Percentiles rank a stretch among this genome's conserved stretches.
Conservation (phyloP, 2,797 vertebrate genomes). For the Rhynchotus rufescens region DNA sequence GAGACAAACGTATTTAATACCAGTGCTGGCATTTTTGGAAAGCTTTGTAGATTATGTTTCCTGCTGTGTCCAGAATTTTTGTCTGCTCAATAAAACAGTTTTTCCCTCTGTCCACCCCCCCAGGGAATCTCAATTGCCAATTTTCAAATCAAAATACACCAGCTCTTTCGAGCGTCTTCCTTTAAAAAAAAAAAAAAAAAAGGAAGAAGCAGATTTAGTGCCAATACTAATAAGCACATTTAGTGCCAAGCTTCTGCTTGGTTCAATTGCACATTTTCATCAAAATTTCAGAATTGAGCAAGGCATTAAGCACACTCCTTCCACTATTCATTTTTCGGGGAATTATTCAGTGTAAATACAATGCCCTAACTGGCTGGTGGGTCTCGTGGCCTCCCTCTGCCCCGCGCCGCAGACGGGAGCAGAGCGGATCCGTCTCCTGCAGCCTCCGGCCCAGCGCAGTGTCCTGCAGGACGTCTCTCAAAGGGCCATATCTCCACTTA, state of each 20-base stretch:
- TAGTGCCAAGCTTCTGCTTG: slow-evolving; percentile 9
- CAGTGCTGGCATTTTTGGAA: slow-evolving; percentile 26
- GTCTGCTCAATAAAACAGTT: slow-evolving; percentile 13
- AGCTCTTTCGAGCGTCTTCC: background rate
- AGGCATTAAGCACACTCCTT: background rate
- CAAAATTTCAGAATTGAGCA: background rate
- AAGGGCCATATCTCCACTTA: background rate
- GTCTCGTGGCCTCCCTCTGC: background rate
- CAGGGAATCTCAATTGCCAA: background rate
- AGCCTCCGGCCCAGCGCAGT: background rate
- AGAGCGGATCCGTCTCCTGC: background rate
- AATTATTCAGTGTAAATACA: slow-evolving; percentile 19
- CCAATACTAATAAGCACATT: background rate
- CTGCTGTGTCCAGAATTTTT: slow-evolving; percentile 27
- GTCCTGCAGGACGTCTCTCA: background rate
- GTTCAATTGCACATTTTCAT: slow-evolving; percentile 30
- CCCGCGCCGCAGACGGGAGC: background rate
- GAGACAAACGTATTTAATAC: slow-evolving; percentile 43
- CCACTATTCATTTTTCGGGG: background rate
- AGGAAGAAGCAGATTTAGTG: background rate
- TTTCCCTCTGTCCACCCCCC: background rate
- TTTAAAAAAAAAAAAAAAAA: background rate
- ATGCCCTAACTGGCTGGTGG: background rate
- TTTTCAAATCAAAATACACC: slow-evolving; percentile 17
- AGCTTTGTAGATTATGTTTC: slow-evolving; percentile 22